Percentiles rank a stretch among this genome's conserved stretches.
Evolutionary conservation across 2,113 vertebrate genomes (phyloP).

Genomic region (Emydocephalus ijimae): DNA sequence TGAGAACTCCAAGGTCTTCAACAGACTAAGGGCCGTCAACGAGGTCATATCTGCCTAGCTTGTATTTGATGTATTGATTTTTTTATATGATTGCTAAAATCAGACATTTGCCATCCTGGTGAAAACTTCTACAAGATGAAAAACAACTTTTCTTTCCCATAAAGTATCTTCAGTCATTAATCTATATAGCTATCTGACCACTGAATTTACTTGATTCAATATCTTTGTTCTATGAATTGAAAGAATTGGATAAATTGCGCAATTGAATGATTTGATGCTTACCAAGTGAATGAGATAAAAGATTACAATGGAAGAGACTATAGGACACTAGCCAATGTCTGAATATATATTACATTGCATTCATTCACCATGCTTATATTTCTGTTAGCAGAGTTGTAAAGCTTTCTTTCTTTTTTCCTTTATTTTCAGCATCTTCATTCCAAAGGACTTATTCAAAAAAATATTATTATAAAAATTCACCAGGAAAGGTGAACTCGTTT

Average conservation of each 20-base stretch:
- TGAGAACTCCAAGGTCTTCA: no score
- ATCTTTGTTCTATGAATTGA: background rate
- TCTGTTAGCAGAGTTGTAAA: background rate
- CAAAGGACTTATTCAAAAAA: constrained; percentile 86
- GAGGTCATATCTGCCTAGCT: no score
- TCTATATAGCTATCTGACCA: background rate
- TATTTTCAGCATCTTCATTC: constrained; percentile 85
- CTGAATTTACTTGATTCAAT: background rate
- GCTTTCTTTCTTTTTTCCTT: constrained; percentile 47
- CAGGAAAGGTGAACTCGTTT: constrained; percentile 76
- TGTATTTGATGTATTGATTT: no score
- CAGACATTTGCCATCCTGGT: background rate
- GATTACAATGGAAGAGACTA: background rate
- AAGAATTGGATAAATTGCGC: background rate
- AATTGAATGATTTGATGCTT: background rate
- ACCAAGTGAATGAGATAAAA: background rate
- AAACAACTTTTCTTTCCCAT: background rate
- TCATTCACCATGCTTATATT: background rate
- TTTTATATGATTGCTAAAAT: background rate
- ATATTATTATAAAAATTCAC: constrained; percentile 82
- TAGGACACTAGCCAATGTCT: background rate
- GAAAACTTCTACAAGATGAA: background rate
- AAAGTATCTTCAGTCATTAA: background rate
- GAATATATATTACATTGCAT: background rate
- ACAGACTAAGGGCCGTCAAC: no score